A percentile compares a stretch with the other conserved stretches of the same genome.
phyloP scores from a whole-genome alignment of 2,113 vertebrate genomes.

The Pygoscelis antarcticus region DNA sequence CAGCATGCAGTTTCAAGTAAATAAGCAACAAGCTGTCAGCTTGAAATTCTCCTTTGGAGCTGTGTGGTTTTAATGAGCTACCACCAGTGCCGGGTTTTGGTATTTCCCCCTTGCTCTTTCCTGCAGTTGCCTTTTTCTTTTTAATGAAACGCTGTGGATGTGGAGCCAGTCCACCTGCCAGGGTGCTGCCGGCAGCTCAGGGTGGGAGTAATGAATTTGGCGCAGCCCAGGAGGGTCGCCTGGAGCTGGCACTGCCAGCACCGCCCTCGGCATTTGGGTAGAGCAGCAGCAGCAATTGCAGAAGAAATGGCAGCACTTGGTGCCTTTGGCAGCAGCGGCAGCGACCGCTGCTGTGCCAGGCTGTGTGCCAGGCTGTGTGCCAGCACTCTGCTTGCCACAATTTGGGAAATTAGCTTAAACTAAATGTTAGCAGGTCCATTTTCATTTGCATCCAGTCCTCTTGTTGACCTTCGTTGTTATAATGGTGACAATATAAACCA shows the following conservation, averaged over 20 bases:
- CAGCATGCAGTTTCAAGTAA: background rate
- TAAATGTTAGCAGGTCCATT: background rate
- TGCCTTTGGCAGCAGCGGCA: background rate
- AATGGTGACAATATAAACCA: background rate
- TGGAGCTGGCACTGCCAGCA: background rate
- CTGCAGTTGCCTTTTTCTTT: background rate
- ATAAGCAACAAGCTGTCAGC: background rate
- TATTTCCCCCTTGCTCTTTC: background rate
- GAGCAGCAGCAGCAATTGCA: background rate
- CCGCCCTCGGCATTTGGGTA: background rate
- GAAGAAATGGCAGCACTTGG: background rate
- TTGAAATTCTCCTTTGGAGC: background rate
- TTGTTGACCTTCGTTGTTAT: background rate
- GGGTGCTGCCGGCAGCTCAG: fast-evolving
- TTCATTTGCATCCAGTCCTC: background rate
- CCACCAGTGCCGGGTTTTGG: background rate
- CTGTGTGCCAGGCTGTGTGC: background rate
- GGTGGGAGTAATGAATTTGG: background rate
- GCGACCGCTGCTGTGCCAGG: background rate
- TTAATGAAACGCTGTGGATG: background rate
- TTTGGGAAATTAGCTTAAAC: background rate
- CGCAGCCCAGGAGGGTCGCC: background rate
- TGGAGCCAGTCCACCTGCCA: background rate
- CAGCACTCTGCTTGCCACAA: background rate
- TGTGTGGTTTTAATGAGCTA: background rate